A percentile compares a stretch with the other conserved stretches of the same genome.
These are phyloP conservation scores for Nephrotoma guestfalica DNA, from an alignment of 2,888 invertebrate species.

Conservation along the genomic window DNA sequence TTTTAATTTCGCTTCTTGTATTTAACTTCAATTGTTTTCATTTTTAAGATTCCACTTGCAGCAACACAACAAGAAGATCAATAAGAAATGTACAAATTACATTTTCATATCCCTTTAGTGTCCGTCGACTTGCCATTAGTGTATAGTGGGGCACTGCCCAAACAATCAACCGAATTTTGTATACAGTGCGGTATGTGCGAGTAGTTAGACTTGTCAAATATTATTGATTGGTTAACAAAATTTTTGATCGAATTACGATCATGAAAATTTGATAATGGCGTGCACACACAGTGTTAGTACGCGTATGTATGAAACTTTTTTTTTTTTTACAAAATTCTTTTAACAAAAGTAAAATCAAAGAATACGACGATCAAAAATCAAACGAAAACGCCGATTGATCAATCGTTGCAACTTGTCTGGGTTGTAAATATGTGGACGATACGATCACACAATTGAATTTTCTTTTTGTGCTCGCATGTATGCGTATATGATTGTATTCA, in stretches of 20 bases:
- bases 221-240: not conserved
- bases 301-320: not conserved
- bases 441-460: not conserved
- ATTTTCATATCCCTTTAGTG: not conserved
- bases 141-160: not conserved
- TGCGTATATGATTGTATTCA: not conserved
- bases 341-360: not conserved
- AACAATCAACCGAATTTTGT: not conserved
- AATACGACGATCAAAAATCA: not conserved
- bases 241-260: not conserved
- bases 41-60: not conserved
- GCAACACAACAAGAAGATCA: not conserved
- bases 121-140: not conserved
- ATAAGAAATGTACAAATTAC: not conserved
- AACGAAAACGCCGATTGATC: not conserved
- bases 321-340: not conserved
- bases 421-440: not conserved
- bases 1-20: not conserved
- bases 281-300: not conserved
- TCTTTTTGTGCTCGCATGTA: not conserved
- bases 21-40: not conserved
- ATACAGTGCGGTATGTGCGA: not conserved
- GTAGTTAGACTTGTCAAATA: not conserved
- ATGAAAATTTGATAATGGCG: not conserved
- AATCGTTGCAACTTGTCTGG: not conserved